Base-by-base conservation (phyloP, 2,888 invertebrate genomes). In the Tenthredo livida region DNA sequence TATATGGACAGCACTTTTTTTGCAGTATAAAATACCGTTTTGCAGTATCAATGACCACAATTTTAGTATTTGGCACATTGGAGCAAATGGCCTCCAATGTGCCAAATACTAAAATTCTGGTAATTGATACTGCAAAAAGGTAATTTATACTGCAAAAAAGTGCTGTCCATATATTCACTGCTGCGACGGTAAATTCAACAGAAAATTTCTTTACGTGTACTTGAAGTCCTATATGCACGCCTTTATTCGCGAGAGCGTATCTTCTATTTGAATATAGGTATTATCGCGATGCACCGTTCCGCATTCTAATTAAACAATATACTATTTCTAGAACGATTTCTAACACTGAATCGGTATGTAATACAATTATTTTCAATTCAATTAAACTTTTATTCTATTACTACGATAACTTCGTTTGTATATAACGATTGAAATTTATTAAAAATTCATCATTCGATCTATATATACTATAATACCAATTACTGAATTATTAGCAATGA, bases 301-400 rank as follows among this genome's bases (percentile, higher is more conserved):
- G 67, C 67, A 61, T 80, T 80, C 58, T 61, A 61, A 61, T 61
- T 80, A 61, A 40, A 80, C 47, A 61, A 37, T 7, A 37, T 7
- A 75, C 43, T 50, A n/a, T 58, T 47, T 21, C 75, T 61, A 50
- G 80, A 80, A 61, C 80, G 80, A 80, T 80, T 80, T 80, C 80
- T 80, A 80, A 61, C 25, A 61, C 7, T 9, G 4, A 10, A n/a
- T 80, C 2, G 0, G 0, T 61, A 33, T 33, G 7, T 12, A 10
- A 25, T 61, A 61, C 21, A 25, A 21, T 61, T 7, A 25, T 61
- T 61, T 61, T 61, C n/a, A 54, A n/a, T 54, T 54, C 6, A 6
- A n/a, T 10, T 37, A 37, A 37, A 37, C 37, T 37, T 54, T 54
- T 54, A 54, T 54, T 54, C 7, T 7, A 54, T n/a, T n/a, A 54